A percentile compares a stretch with the other conserved stretches of the same genome.
Conservation (phyloP, 2,797 vertebrate species). For the Micromesistius poutassou region DNA sequence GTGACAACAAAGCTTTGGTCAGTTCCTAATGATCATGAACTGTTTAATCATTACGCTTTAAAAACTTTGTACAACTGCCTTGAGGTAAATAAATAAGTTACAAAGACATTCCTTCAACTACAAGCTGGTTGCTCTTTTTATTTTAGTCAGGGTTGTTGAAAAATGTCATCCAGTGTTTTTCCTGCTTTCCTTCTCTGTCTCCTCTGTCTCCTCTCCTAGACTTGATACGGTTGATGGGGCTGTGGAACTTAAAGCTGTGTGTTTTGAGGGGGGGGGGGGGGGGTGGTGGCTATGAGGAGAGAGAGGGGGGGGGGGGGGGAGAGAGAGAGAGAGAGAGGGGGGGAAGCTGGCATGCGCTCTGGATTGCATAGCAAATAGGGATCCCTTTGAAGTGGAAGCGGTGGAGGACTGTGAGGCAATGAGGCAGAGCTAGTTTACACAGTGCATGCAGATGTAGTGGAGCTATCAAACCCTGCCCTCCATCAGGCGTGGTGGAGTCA, state of each 20-base stretch:
- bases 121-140: neutral
- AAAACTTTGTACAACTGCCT: neutral
- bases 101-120: neutral
- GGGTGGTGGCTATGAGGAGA: neutral
- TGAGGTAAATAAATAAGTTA: neutral
- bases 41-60: neutral
- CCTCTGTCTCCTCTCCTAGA: neutral
- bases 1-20: neutral
- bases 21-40: neutral
- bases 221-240: neutral
- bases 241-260: neutral
- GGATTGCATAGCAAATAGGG: slow-evolving; percentile 32
- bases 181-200: neutral
- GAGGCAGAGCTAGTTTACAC: slow-evolving; percentile 2
- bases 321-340: slow-evolving; percentile 8
- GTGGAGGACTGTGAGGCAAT: slow-evolving; percentile 9
- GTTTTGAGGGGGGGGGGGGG: neutral
- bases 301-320: neutral
- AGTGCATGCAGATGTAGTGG: neutral
- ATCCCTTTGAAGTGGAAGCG: slow-evolving; percentile 39
- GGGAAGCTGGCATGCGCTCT: slow-evolving; percentile 18
- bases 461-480: neutral
- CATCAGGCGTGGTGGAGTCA: neutral
- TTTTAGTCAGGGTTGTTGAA: neutral
- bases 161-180: neutral